Base-by-base conservation (phyloP, 1,140 invertebrate species). In the Euwallacea similis region DNA sequence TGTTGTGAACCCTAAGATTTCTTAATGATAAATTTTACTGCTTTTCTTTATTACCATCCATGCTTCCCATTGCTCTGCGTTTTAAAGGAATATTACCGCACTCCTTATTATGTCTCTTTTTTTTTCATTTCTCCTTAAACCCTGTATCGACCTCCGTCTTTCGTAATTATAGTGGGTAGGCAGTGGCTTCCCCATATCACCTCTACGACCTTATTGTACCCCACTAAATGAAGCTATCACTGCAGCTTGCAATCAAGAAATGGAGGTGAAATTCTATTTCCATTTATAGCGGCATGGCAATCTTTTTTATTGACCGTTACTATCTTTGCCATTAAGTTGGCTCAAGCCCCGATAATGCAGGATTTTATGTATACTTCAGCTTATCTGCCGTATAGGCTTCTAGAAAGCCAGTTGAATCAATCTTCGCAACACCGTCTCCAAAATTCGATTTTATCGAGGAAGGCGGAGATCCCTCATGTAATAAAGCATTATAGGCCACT, bases 271-370 rank as follows among this genome's bases (percentile, higher is more conserved):
- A 69, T 69, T 69, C 66, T 50, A 69, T 69, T 69, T 61, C 44
- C 33, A 13, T 56, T n/a, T 47, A 53, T 60, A 16, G 50, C 56
- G 66, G 50, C 56, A 54, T 61, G 66, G 58, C 42, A 9, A 42
- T 13, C 56, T 61, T 43, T 16, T 69, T 69, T 69, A 69, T 69
- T 69, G 66, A 69, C 66, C 56, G 65, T 61, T 69, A 47, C 66
- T 69, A 69, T 69, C 66, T 69, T 60, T 44, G 44, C 56, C 66
- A 42, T 69, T 69, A 69, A 69, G 41, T 67, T 15, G 16, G 66
- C 50, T 21, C 41, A 61, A 53, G 16, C 66, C 47, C 43, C 44
- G 16, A 69, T 61, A 69, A 42, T 44, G 43, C 41, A n/a, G 9
- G 42, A 43, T 69, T 69, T 69, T 69, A 69, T 69, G 58, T 47